phyloP scores from a whole-genome alignment of 2,888 invertebrate genomes.

The Cacoxenus indagator region DNA sequence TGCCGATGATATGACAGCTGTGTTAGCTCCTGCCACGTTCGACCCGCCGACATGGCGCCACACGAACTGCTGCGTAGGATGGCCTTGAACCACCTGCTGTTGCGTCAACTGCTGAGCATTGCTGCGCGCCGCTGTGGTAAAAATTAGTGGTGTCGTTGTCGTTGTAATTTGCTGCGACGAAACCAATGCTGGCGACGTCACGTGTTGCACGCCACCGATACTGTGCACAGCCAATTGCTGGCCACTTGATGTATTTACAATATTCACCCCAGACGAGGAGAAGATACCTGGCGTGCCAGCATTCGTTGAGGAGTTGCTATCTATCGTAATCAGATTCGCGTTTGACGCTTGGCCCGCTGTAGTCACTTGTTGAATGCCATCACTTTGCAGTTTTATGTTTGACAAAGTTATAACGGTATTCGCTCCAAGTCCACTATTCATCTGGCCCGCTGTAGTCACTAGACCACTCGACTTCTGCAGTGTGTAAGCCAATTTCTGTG shows the following conservation, averaged over 20 bases:
- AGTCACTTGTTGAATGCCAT: conserved; percentile 37
- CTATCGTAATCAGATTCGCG: conserved; percentile 31
- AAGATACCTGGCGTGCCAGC: conserved; percentile 25
- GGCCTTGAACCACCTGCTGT: conserved; percentile 51
- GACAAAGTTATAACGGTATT: conserved; percentile 65
- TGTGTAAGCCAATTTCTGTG: conserved; percentile 66
- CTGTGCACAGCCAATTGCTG: conserved; percentile 66
- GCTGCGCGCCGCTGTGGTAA: conserved; percentile 61
- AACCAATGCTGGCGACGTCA: conserved; percentile 18
- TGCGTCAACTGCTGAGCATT: conserved; percentile 53
- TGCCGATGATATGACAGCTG: conserved; percentile 53
- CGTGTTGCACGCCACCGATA: conserved; percentile 55
- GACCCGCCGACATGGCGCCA: conserved; percentile 66
- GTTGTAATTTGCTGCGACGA: conserved; percentile 33
- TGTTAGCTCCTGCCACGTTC: conserved; percentile 53
- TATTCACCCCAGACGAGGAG: conserved; percentile 54
- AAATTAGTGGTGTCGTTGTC: conserved; percentile 55
- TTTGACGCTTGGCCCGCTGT: conserved; percentile 23
- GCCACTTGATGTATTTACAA: conserved; percentile 63
- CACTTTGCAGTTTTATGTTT: conserved; percentile 65
- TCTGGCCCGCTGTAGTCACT: conserved; percentile 41
- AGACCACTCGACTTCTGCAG: conserved; percentile 47
- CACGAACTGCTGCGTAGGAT: conserved; percentile 59
- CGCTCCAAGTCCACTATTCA: conserved; percentile 57
- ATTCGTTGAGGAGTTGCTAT: conserved; percentile 26